Evolutionary conservation across 2,888 invertebrate genomes (phyloP).

Genomic region (Cryptophagus acutangulus): DNA sequence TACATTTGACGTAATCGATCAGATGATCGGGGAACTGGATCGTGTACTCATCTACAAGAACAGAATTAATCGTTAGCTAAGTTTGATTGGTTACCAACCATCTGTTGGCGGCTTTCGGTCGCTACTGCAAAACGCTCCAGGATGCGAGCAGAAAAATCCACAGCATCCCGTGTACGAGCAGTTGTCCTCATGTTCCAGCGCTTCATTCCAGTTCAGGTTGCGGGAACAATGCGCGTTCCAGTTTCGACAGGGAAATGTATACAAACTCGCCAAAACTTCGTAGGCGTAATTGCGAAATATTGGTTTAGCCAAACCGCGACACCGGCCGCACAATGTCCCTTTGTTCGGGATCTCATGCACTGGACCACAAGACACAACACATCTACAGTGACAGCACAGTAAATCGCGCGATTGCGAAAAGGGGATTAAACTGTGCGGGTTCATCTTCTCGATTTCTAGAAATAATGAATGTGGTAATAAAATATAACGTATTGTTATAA

Average conservation of each 20-base stretch:
- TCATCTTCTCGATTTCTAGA: no score
- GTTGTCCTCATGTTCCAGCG: constrained; percentile 37
- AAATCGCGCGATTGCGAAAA: constrained; percentile 28
- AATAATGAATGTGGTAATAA: no score
- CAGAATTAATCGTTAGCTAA: neutral
- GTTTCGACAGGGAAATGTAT: constrained; percentile 41
- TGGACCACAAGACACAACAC: constrained; percentile 41
- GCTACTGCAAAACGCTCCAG: constrained; percentile 32
- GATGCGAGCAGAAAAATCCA: constrained; percentile 34
- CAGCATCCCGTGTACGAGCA: constrained; percentile 37
- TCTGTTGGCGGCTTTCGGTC: constrained; percentile 32
- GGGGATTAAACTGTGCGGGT: no score
- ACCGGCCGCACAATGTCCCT: constrained; percentile 41
- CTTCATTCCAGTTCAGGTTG: constrained; percentile 37
- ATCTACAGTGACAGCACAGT: constrained; percentile 37
- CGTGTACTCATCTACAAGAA: constrained; percentile 34
- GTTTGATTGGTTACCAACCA: constrained; percentile 24
- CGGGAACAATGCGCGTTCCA: constrained; percentile 39
- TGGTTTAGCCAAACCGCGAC: constrained; percentile 28
- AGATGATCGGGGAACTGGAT: constrained; percentile 35
- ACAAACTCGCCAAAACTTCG: constrained; percentile 41
- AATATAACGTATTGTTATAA: no score
- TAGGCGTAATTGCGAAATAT: constrained; percentile 34
- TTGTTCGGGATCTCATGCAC: constrained; percentile 38
- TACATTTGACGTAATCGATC: constrained; percentile 37